These are phyloP conservation scores for Malthinus seriepunctatus DNA, from an alignment of 2,888 invertebrate genomes.

Conservation along the genomic window DNA sequence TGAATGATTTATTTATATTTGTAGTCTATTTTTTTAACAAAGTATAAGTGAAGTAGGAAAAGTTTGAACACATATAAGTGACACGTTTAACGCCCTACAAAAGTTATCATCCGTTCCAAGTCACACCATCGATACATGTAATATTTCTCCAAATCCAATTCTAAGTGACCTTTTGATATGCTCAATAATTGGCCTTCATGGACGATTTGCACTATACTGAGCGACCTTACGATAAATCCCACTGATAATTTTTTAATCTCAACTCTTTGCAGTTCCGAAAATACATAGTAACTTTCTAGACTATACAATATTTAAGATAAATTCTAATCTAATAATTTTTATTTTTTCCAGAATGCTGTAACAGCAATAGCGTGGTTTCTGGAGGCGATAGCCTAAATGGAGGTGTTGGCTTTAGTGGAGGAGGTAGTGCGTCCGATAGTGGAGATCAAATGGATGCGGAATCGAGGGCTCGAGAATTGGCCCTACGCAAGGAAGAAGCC, in stretches of 20 bases:
- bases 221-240: neutral
- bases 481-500: conserved; percentile 84
- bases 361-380: conserved; percentile 52
- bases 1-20: no score
- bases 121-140: no score
- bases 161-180: no score
- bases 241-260: neutral
- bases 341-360: conserved; percentile 18
- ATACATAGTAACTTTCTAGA: no score
- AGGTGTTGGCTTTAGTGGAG: conserved; percentile 45
- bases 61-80: no score
- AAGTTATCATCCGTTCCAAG: no score
- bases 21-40: no score
- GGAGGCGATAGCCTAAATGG: conserved; percentile 56
- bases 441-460: conserved; percentile 61
- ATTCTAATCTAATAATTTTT: neutral
- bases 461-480: conserved; percentile 66
- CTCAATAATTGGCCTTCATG: neutral
- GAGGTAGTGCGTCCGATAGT: conserved; percentile 58
- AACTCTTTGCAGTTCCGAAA: neutral
- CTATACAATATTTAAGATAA: neutral
- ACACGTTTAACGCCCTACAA: no score
- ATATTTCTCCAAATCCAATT: no score
- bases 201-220: neutral
- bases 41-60: no score